Evolutionary conservation across 2,888 invertebrate species (phyloP), one percentile per base, ranked within the genome.

Genomic region (Eulithis testata): DNA sequence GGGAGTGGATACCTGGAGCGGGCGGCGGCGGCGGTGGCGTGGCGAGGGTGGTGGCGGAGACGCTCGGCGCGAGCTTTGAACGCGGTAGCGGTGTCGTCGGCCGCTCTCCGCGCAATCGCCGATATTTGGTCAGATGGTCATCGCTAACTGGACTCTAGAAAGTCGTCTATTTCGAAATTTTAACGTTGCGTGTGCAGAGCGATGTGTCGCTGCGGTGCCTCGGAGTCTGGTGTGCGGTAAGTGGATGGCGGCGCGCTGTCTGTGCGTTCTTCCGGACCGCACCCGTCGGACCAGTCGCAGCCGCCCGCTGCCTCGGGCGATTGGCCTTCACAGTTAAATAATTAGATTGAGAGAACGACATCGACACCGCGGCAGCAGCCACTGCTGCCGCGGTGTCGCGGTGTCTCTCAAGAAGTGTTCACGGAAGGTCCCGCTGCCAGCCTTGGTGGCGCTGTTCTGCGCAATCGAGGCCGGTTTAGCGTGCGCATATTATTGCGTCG

Each of bases 211-310:
- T 89, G 83, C 83, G 91, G 92, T 91, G 92, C 91, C 91, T 82
- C 76, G 73, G 87, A 87, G 93, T 92, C 92, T 92, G 83, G 73
- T 78, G 81, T 80, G 86, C 82, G 82, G 87, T 86, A 82, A 80
- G 78, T 85, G 81, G 76, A 77, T 87, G 92, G 91, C 92, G 92
- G 91, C 92, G 91, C 91, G 93, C 92, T 88, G 92, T 91, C 92
- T 91, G 90, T 87, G 82, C 85, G 83, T 82, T 87, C 89, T 88
- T 90, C 90, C 90, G 91, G 89, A 85, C 82, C 87, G 86, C 92
- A 91, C 92, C 90, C 89, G 93, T 91, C 88, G 78, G 87, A 92
- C 92, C 90, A 91, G 92, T 92, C 91, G 89, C 88, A 83, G 85
- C 88, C 88, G 89, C 86, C 87, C 89, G 87, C 85, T 82, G 87